Evolutionary conservation across 2,797 vertebrate genomes (phyloP), one percentile per base, ranked within the genome.

Genomic region (Peromyscus nudipes): DNA sequence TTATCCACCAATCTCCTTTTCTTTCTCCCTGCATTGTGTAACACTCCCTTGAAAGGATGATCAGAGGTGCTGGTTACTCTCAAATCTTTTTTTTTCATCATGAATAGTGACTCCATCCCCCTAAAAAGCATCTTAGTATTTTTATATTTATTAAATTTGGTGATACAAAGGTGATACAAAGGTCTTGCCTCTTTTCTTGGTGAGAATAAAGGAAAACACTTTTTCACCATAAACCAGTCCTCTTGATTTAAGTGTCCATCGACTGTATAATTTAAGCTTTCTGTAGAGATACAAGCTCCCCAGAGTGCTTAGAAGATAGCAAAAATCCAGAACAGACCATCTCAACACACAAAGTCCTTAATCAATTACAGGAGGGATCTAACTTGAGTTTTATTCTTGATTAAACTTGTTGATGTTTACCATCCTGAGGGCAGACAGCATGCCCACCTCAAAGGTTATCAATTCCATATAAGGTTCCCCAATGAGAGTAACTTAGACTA

Each of bases 381-480:
- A 67, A 92, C 52, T 1, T 76, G 46, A 97, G 90, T 81, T 93
- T 93, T 69, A 52, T 94, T 96, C 83, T 87, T 31, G 9, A 62
- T 89, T 97, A 64, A 71, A 77, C 37, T 87, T 80, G 40, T 31
- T 67, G 34, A 71, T 9, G 7, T 62, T 80, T 40, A 60, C 31
- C 25, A 17, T 81, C 77, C 27, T 27, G 11, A 87, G 55, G 85
- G 79, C 43, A 85, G 65, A 85, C 12, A 86, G 46, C 21, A 52
- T 86, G 40, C 10, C 40, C 19, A 23, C 21, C 43, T 52, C 84
- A 69, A 52, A 69, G 46, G 65, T n/a, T 34, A 85, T 49, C 43
- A 69, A 16, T 86, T 69, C 64, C 46, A 52, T 69, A 1, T 69
- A 49, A 69, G 5, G 29, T 49, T 52, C 43, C 40, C 62, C 82